Base-by-base conservation (phyloP, 2,113 vertebrate genomes). In the Elgaria multicarinata region DNA sequence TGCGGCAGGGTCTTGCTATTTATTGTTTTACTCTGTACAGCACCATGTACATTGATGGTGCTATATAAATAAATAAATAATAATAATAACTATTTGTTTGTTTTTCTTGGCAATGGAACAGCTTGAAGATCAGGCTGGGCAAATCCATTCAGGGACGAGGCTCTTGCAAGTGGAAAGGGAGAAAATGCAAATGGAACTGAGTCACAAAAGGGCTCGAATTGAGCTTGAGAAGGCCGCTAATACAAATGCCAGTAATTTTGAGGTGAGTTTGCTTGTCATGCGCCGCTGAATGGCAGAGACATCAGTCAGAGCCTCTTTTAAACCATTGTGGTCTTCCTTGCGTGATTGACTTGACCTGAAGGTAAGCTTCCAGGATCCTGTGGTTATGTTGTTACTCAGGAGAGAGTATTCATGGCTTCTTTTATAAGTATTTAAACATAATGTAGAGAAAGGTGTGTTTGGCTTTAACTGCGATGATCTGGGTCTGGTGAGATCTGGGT, bases 121-220 rank as follows among this genome's bases (percentile, higher is more conserved):
- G 98, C 72, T 98, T 95, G 97, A 99, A 90, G 98, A 99, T 1
- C 98, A 98, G 53, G 99, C 98, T 1, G 98, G 98, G 76, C 97
- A 97, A 91, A 98, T 98, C 94, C 97, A 97, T 12, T 98, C 98
- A 0, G 97, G 98, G 91, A 98, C 97, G 2, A 97, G 97, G 85
- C 97, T 98, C 87, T 95, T 99, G 84, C 98, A 99, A 94, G 92
- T 98, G 96, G 98, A 99, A 90, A 95, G 98, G 86, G 99, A 99
- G 96, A 99, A 99, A 97, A 98, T 98, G 94, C 99, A 98, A 95
- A 99, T 99, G 98, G 98, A 99, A 90, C 93, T 99, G 83, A 99
- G 98, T 92, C 99, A 99, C 96, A 99, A 99, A 94, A 95, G 98
- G 78, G 98, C 98, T 42, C 98, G 99, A 0, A 98, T 99, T 87